These are phyloP conservation scores for Anseranas semipalmata DNA, from an alignment of 2,113 vertebrate genomes.

Conservation along the genomic window DNA sequence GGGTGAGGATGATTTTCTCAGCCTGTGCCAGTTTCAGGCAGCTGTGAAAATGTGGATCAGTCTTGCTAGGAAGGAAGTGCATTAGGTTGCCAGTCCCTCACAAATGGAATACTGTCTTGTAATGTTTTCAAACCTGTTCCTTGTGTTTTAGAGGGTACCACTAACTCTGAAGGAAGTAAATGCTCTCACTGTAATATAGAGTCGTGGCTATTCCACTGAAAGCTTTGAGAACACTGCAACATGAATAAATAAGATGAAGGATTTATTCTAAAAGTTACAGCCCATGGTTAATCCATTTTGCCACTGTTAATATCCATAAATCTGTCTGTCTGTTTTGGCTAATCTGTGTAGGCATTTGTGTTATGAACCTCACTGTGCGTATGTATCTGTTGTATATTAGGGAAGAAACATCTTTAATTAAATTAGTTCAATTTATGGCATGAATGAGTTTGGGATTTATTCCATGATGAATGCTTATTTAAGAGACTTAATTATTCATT, in stretches of 20 bases:
- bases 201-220: neutral
- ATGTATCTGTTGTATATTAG: neutral
- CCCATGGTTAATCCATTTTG: neutral
- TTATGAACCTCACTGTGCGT: neutral
- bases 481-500: slow-evolving; percentile 74
- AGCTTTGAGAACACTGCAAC: neutral
- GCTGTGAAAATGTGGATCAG: neutral
- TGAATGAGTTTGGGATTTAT: slow-evolving; percentile 74
- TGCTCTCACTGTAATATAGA: neutral
- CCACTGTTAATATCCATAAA: neutral
- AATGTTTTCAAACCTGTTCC: no score
- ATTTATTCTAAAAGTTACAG: neutral
- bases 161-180: neutral
- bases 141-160: neutral
- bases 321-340: neutral
- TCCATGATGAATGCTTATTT: slow-evolving; percentile 64
- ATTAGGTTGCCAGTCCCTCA: neutral
- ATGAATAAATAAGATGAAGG: neutral
- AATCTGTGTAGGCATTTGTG: neutral
- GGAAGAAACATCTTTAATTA: slow-evolving; percentile 20
- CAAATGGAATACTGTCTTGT: neutral
- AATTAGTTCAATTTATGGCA: slow-evolving; percentile 60
- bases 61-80: neutral
- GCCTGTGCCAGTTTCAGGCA: neutral
- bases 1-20: neutral